phyloP scores from a whole-genome alignment of 2,797 vertebrate species.

The Streptopelia turtur region DNA sequence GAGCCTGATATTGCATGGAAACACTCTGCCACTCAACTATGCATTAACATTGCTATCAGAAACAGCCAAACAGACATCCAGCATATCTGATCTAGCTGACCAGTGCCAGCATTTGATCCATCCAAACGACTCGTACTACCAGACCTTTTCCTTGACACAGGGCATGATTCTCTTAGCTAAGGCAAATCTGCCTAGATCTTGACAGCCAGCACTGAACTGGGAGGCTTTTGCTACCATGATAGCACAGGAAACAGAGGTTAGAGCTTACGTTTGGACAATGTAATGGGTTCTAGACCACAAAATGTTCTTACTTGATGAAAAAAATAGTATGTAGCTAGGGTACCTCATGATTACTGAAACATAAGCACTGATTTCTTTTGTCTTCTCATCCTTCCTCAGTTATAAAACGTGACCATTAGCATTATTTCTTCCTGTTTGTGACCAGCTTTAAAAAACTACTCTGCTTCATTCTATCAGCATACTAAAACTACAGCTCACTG shows the following conservation, averaged over 20 bases:
- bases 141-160: slow-evolving; percentile 21
- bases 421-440: background rate
- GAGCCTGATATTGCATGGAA: background rate
- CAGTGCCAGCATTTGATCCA: slow-evolving; percentile 14
- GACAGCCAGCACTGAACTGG: background rate
- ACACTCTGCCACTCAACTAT: slow-evolving; percentile 14
- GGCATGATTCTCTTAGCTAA: background rate
- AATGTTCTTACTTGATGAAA: background rate
- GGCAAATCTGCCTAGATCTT: background rate
- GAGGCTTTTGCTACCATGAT: background rate
- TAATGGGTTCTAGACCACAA: background rate
- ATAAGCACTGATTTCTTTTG: background rate
- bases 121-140: background rate
- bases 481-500: background rate
- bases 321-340: background rate
- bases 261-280: background rate
- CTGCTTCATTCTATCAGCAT: background rate
- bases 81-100: background rate
- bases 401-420: background rate
- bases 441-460: background rate
- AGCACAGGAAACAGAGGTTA: slow-evolving; percentile 21
- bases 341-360: background rate
- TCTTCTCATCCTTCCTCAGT: background rate
- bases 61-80: background rate
- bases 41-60: background rate